phyloP scores from a whole-genome alignment of 1,140 invertebrate genomes.

The Ectropis grisescens region DNA sequence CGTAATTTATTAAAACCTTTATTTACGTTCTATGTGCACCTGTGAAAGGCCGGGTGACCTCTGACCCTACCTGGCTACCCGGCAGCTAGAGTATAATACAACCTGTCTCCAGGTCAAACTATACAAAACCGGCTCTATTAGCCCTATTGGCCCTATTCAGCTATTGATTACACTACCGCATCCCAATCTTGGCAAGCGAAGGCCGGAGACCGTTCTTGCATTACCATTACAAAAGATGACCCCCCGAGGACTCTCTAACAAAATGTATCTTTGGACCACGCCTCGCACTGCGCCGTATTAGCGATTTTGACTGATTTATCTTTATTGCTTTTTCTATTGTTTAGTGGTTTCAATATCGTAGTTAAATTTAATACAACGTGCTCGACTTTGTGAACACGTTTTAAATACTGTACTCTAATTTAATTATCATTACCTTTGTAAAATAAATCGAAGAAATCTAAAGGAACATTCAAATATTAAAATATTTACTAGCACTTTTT shows the following conservation, averaged over 20 bases:
- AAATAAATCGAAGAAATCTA: no score
- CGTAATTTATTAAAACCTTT: no score
- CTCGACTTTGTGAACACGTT: no score
- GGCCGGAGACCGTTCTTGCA: slow-evolving; percentile 5
- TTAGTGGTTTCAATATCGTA: no score
- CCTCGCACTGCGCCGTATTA: slow-evolving; percentile 8
- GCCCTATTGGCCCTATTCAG: slow-evolving; percentile 10
- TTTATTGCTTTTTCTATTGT: slow-evolving; percentile 2
- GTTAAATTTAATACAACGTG: background rate
- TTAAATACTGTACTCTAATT: no score
- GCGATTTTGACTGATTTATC: slow-evolving; percentile 15
- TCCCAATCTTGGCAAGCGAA: slow-evolving; percentile 25
- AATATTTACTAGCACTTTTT: no score
- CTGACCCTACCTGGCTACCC: no score
- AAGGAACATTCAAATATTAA: no score
- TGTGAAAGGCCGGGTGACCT: no score
- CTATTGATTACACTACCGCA: slow-evolving; percentile 34
- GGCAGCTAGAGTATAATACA: no score
- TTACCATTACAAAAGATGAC: slow-evolving; percentile 43
- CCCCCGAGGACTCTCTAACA: slow-evolving; percentile 22
- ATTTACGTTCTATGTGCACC: no score
- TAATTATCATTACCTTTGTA: no score
- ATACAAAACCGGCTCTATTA: slow-evolving; percentile 34
- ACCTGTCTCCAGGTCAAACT: slow-evolving; percentile 45
- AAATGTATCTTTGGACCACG: slow-evolving; percentile 16